Base-by-base conservation (phyloP, 2,888 invertebrate genomes). In the Hirudinaria manillensis region DNA sequence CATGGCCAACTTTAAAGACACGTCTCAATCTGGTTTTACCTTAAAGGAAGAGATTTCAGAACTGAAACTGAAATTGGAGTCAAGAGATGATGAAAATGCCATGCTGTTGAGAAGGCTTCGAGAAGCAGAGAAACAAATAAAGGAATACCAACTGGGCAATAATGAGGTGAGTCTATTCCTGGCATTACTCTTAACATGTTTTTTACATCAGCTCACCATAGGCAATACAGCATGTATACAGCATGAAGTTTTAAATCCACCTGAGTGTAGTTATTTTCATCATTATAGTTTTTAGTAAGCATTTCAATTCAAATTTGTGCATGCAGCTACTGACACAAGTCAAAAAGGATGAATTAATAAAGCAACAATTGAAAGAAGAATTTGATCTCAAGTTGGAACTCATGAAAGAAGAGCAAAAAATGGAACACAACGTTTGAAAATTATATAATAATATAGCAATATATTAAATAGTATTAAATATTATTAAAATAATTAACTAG, bases 101-200 rank as follows among this genome's bases (percentile, higher is more conserved):
- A 29, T 7, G 29, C 61, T 61, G 24, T 10, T 6, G 61, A 24
- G 29, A 29, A 61, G 29, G n/a, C 61, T 27, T 61, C 61, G 24
- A 4, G 61, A 61, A 61, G 29, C 24, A 2, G 61, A 61, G 61
- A 16, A 61, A 61, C 61, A 61, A 61, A 61, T 61, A 61, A 24
- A 61, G 29, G 29, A 24, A 27, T 61, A 27, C 29, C 61, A 61
- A n/a, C 7, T 27, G 61, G 24, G 29, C 24, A 24, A 27, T 27
- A 10, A 24, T 61, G 61, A 61, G 19, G 61, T 61, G 45, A 10
- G 45, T 45, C 45, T 45, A 45, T 45, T 45, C 13, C 13, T 16
- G 1, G 3, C 45, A 6, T 45, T 45, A 45, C 10, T 45, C 3
- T 45, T 45, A 16, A 45, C 45, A 4, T 45, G 13, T 45, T 45